Conservation (phyloP, 2,888 invertebrate genomes). For the Tribolium freemani region DNA sequence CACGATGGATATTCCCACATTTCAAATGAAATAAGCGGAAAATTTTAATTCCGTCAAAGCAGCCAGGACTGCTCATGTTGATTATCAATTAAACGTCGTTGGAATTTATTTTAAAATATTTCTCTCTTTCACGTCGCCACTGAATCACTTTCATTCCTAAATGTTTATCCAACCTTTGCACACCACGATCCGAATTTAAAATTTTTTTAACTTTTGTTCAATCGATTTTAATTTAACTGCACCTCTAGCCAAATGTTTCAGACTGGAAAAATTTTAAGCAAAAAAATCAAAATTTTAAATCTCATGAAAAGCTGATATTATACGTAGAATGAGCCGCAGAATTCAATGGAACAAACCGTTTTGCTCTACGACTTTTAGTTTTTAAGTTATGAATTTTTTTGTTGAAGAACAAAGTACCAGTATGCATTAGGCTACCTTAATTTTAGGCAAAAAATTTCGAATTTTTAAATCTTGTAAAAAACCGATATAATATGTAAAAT, state of each 20-base stretch:
- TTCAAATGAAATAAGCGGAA: slow-evolving; percentile 21
- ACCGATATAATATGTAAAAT: too few relatives aligned
- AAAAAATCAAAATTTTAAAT: too few relatives aligned
- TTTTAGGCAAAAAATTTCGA: too few relatives aligned
- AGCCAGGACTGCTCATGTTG: slow-evolving; percentile 17
- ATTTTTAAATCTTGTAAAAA: too few relatives aligned
- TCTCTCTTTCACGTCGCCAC: background rate
- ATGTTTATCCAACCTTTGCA: background rate
- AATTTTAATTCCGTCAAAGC: slow-evolving; percentile 30
- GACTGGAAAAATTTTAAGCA: too few relatives aligned
- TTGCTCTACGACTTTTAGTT: too few relatives aligned
- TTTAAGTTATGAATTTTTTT: too few relatives aligned
- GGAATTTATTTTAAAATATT: slow-evolving; percentile 24
- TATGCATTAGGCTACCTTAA: too few relatives aligned
- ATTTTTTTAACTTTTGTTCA: background rate
- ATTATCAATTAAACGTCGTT: slow-evolving; percentile 35
- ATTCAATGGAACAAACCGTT: too few relatives aligned
- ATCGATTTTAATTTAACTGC: background rate
- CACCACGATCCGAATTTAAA: background rate
- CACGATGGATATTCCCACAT: slow-evolving; percentile 21
- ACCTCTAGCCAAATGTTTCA: background rate
- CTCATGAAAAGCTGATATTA: too few relatives aligned
- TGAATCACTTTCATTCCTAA: background rate
- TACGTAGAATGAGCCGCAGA: too few relatives aligned
- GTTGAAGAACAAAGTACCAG: too few relatives aligned